Percentiles rank a stretch among this genome's conserved stretches.
These are phyloP conservation scores for Holocentrus rufus DNA, from an alignment of 2,797 vertebrate genomes.

Conservation along the genomic window DNA sequence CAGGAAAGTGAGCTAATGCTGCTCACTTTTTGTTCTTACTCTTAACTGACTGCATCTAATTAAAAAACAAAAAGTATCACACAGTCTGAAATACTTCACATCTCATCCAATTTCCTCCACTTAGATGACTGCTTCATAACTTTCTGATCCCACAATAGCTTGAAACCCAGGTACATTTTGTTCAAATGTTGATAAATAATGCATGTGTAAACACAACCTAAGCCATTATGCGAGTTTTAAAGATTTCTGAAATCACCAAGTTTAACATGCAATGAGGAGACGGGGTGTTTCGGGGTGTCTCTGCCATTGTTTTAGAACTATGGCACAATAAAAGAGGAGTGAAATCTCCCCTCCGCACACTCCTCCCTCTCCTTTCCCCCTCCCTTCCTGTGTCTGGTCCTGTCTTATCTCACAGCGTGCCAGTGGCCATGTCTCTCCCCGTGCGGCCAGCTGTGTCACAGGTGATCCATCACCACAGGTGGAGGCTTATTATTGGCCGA, in stretches of 20 bases:
- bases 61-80: constrained; percentile 1
- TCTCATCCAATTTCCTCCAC: too few species aligned
- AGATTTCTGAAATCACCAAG: too few species aligned
- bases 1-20: constrained; percentile 20
- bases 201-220: not conserved
- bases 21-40: not conserved
- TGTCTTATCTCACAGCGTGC: constrained; percentile 68
- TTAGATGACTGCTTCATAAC: not conserved
- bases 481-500: constrained; percentile 79
- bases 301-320: not conserved
- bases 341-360: not conserved
- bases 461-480: constrained; percentile 83
- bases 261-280: too few species aligned
- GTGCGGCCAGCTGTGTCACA: constrained; percentile 78
- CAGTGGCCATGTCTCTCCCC: constrained; percentile 73
- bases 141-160: not conserved
- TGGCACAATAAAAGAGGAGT: constrained; percentile 9
- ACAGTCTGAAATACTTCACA: not conserved
- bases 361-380: constrained; percentile 2
- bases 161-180: not conserved
- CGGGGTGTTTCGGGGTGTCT: constrained; percentile 13
- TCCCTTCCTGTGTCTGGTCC: constrained; percentile 60
- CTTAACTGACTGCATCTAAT: constrained; percentile 14
- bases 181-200: not conserved
- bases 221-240: too few species aligned